These are phyloP conservation scores for Calidris pugnax DNA, from an alignment of 2,113 vertebrate genomes.

Conservation along the genomic window DNA sequence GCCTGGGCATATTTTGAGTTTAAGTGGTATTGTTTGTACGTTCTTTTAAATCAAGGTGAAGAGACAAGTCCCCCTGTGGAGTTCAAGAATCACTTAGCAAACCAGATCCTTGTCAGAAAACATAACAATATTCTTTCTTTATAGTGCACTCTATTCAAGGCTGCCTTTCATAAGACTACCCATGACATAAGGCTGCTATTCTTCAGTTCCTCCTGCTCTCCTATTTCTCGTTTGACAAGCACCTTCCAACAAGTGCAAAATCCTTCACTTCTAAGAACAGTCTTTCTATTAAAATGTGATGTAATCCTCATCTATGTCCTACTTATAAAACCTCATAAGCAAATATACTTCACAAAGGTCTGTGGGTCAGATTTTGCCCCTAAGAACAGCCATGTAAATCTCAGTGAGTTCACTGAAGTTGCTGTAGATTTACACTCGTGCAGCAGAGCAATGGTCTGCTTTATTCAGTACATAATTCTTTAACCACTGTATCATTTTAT, in stretches of 20 bases:
- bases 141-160: constrained; percentile 57
- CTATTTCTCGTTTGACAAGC: constrained; percentile 45
- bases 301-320: neutral
- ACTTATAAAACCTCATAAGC: neutral
- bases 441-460: neutral
- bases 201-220: constrained; percentile 46
- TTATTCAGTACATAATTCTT: neutral
- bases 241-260: constrained; percentile 40
- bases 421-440: neutral
- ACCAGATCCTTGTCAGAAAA: constrained; percentile 61
- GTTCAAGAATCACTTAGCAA: constrained; percentile 68
- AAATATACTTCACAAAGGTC: neutral
- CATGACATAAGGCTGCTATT: constrained; percentile 54
- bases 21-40: constrained; percentile 56
- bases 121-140: constrained; percentile 64
- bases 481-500: neutral
- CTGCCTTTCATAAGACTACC: constrained; percentile 40
- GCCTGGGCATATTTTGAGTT: constrained; percentile 59
- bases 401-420: neutral
- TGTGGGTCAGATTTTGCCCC: neutral
- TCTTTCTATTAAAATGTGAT: constrained; percentile 37
- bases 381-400: neutral
- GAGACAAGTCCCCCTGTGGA: constrained; percentile 47
- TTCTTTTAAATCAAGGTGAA: constrained; percentile 66
- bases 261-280: constrained; percentile 27